Base-by-base conservation (phyloP, 2,797 vertebrate species). In the Coluber constrictor region DNA sequence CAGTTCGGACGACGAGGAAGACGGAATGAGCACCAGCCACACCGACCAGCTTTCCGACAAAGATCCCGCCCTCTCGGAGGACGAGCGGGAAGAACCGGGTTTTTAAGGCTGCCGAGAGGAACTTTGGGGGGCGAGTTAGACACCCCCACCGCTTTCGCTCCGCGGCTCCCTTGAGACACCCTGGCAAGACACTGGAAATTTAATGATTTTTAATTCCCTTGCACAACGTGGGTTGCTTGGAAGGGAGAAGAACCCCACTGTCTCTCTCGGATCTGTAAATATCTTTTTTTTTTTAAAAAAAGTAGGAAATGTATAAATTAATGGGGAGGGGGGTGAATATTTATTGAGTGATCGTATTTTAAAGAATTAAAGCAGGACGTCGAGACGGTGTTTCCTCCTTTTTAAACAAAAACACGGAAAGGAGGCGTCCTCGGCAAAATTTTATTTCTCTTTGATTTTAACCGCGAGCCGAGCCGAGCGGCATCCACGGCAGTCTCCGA, bases 1-100 rank as follows among this genome's bases (percentile, higher is more conserved):
- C 56, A 98, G 98, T 96, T 98, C 98, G 0, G 99, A 99, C 25
- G 99, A 99, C 0, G 98, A 99, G 89, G 98, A 98, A 0, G 98
- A 98, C 0, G 97, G 96, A 0, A 96, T 97, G 3, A 98, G 97
- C 0, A 97, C 98, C 88, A 98, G 97, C 0, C 97, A 98, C 37
- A 94, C 97, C 0, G 98, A 99, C 89, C 96, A 97, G 83, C 86
- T 98, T 3, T 97, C 98, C 7, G 98, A 98, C 51, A 98, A 97
- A 20, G 98, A 98, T 3, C 97, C 98, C 0, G 97, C 97, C n/a
- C 97, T 97, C 2, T 98, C 97, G 1, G 97, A 98, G 93, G 98
- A 98, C 3, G 98, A 98, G 63, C 96, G 95, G 20, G 97, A 98
- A 6, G 97, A 97, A 55, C 96, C 9, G 94, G 13, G 87, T 70